Evolutionary conservation across 2,888 invertebrate species (phyloP), one percentile per base, ranked within the genome.

Genomic region (Andricus curvator): DNA sequence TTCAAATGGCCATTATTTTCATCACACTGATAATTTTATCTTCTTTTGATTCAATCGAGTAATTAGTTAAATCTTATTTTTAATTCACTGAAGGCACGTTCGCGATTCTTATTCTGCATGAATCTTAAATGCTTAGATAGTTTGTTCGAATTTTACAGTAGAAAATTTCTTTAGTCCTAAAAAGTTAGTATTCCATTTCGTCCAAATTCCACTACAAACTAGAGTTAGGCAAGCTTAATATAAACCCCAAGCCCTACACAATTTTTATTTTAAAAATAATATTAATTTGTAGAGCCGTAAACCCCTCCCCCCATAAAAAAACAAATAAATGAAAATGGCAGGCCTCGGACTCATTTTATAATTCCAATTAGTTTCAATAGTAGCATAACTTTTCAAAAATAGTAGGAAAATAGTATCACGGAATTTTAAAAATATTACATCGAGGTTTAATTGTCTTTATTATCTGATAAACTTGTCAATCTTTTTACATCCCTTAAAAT

Each of bases 181-280:
- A 44, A 44, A 44, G 41, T 68, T 44, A 68, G 22, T 25, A 68
- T 44, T 22, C 17, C 41, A 11, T 68, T n/a, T 37, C 37, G 44
- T 68, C 44, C 68, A 15, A 68, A 44, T 68, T 68, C 41, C 68
- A 68, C 41, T 44, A 68, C 15, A 68, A 68, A 68, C 68, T 68
- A 68, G 15, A 25, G 62, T 62, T 62, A 62, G 5, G 22, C 62
- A 62, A 62, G 62, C 22, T 13, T 62, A 62, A 62, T 15, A 25
- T 62, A 22, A 62, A 62, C 1, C 25, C 25, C 25, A 62, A 60
- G 62, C 62, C 25, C 25, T 62, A 25, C n/a, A 25, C 1, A 25
- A 25, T 62, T 62, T 22, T 62, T 62, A 62, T 62, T 62, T 62
- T 62, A 13, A n/a, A 1, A 11, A n/a, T 8, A 56, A 56, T 25